phyloP scores from a whole-genome alignment of 2,797 vertebrate species.

The Balearica regulorum region DNA sequence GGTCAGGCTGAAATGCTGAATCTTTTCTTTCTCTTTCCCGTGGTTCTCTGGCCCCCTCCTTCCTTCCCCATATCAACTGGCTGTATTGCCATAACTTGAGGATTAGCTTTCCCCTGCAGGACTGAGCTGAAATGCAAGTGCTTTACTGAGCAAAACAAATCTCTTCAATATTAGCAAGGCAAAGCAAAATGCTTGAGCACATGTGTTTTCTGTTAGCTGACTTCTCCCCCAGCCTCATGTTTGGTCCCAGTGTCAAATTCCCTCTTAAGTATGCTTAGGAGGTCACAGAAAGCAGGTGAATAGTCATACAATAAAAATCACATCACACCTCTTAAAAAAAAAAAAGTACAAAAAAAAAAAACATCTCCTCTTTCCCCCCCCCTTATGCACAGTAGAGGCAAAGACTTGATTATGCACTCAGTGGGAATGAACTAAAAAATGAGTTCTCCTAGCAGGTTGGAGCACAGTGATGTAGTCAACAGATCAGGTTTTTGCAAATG shows the following conservation, averaged over 20 bases:
- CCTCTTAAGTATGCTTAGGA: slow-evolving; percentile 46
- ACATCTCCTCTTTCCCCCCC: background rate
- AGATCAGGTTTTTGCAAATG: background rate
- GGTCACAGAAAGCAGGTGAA: slow-evolving; percentile 63
- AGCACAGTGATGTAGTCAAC: background rate
- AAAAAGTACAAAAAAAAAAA: background rate
- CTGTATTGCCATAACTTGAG: slow-evolving; percentile 42
- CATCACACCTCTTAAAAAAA: slow-evolving; percentile 61
- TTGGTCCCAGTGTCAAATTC: slow-evolving; percentile 46
- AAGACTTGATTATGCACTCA: background rate
- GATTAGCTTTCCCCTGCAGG: slow-evolving; percentile 61
- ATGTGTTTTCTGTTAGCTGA: slow-evolving; percentile 62
- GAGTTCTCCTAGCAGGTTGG: background rate
- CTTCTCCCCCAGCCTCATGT: slow-evolving; percentile 26
- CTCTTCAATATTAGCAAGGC: slow-evolving; percentile 52
- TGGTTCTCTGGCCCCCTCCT: slow-evolving; percentile 21
- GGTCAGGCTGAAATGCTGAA: slow-evolving; percentile 43
- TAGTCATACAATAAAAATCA: slow-evolving; percentile 67
- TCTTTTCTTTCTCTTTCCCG: slow-evolving; percentile 22
- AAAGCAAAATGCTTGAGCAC: slow-evolving; percentile 47
- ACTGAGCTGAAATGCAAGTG: slow-evolving; percentile 47
- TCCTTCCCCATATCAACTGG: slow-evolving; percentile 20
- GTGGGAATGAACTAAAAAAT: background rate
- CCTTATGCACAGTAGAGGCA: background rate
- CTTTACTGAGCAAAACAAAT: slow-evolving; percentile 49